Conservation (phyloP, 2,113 vertebrate genomes). For the Galbula dea region DNA sequence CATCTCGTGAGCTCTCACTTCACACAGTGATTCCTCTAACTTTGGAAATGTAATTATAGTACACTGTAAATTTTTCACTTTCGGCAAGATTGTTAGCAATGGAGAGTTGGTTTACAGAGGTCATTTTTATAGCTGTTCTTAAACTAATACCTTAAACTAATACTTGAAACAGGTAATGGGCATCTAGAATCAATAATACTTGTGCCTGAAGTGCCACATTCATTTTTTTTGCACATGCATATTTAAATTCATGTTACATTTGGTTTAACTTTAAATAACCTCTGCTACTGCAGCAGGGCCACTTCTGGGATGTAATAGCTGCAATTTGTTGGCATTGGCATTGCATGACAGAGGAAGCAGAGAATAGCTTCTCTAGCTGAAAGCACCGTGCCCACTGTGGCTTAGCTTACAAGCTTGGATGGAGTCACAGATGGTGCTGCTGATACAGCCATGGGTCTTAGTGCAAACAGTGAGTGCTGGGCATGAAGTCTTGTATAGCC, state of each 20-base stretch:
- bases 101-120: background rate
- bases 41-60: background rate
- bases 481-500: background rate
- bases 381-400: background rate
- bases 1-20: background rate
- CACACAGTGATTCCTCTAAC: background rate
- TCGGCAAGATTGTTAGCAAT: background rate
- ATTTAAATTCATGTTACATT: background rate
- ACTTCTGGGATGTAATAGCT: background rate
- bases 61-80: background rate
- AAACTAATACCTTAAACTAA: background rate
- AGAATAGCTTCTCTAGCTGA: background rate
- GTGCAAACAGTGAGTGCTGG: accelerated
- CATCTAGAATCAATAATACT: background rate
- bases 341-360: background rate
- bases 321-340: background rate
- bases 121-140: background rate
- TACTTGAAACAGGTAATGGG: background rate
- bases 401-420: background rate
- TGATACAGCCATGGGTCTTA: background rate
- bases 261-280: background rate
- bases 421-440: constrained; percentile 18
- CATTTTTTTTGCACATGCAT: background rate
- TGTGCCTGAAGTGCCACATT: background rate
- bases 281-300: background rate